These are phyloP conservation scores for Myioborus melanocephalus DNA, from an alignment of 2,797 vertebrate species.

Conservation along the genomic window DNA sequence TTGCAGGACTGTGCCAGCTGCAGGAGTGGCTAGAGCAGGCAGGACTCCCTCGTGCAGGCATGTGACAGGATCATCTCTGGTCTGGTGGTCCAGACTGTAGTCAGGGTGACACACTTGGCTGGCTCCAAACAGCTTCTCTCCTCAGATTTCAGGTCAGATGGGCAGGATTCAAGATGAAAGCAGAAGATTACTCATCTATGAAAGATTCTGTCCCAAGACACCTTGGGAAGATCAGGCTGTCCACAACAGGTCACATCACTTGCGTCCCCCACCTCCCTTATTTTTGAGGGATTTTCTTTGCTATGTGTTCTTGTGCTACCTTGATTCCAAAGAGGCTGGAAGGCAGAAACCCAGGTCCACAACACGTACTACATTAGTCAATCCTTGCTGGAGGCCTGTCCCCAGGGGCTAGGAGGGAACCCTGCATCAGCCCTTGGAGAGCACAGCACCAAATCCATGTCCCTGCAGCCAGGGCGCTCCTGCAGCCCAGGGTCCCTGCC, in stretches of 20 bases:
- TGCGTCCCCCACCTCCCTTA: neutral
- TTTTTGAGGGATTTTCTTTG: neutral
- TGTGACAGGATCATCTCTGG: neutral
- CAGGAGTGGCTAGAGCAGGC: neutral
- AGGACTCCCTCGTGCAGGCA: neutral
- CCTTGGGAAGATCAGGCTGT: neutral
- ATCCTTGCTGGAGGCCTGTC: neutral
- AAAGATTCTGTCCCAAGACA: neutral
- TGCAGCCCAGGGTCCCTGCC: rapidly evolving
- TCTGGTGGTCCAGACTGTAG: neutral
- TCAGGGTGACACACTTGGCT: neutral
- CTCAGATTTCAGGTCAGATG: neutral
- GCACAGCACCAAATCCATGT: rapidly evolving
- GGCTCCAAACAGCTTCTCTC: neutral
- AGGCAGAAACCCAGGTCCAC: neutral
- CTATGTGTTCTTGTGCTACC: neutral
- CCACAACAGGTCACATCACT: neutral
- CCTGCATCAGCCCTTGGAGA: neutral
- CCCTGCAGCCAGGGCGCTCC: neutral
- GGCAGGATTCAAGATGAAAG: neutral
- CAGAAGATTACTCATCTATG: neutral
- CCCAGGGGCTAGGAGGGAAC: neutral
- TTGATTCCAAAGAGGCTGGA: neutral
- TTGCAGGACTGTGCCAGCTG: neutral
- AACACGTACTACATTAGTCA: rapidly evolving